phyloP scores from a whole-genome alignment of 1,140 invertebrate genomes.

The Orchestia grillus region DNA sequence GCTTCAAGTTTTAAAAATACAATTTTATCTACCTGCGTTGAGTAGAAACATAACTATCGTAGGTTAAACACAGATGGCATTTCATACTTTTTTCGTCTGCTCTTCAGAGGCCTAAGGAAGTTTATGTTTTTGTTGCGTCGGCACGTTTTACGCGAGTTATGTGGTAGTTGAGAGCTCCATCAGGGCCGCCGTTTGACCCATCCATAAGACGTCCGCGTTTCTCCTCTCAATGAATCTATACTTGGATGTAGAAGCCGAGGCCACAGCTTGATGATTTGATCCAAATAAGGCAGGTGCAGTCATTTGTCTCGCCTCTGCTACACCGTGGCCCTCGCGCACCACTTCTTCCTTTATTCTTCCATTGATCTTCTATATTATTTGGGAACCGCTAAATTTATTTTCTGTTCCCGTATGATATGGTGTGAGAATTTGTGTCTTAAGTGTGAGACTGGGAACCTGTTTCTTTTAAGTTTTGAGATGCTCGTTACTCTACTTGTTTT shows the following conservation, averaged over 20 bases:
- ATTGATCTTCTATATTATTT: neutral
- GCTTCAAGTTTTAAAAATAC: neutral
- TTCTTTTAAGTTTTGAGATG: neutral
- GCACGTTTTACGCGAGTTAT: neutral
- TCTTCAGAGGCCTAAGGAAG: neutral
- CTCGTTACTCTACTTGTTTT: neutral
- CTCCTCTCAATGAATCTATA: conserved; percentile 54
- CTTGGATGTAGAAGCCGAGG: conserved; percentile 53
- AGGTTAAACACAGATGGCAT: neutral
- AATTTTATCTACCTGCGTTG: neutral
- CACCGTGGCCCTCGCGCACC: neutral
- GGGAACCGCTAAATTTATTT: neutral
- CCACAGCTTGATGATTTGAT: conserved; percentile 30
- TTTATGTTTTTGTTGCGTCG: neutral
- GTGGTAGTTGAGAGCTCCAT: neutral
- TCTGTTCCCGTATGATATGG: neutral
- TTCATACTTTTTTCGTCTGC: neutral
- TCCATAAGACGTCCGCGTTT: conserved; percentile 48
- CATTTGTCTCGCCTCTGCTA: conserved; percentile 50
- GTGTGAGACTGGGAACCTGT: too few species aligned
- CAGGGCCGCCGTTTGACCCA: conserved; percentile 31
- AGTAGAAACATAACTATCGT: neutral
- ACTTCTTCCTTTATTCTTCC: neutral
- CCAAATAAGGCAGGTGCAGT: conserved; percentile 50
- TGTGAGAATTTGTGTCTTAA: neutral